Evolutionary conservation across 2,113 vertebrate species (phyloP).

Genomic region (Laterallus jamaicensis): DNA sequence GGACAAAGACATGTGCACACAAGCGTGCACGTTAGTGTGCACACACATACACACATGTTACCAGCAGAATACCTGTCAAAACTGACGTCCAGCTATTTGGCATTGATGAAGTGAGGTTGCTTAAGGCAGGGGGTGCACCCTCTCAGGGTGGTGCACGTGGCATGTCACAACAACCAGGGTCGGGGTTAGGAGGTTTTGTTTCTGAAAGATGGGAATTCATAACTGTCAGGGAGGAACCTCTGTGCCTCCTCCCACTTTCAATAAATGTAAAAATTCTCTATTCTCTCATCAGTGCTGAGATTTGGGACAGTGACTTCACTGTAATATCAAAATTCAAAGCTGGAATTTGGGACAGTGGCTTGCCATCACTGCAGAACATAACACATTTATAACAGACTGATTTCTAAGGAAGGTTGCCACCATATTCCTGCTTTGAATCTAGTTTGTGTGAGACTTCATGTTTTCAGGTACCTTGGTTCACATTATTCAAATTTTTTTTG

Average conservation of each 20-base stretch:
- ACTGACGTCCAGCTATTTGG: background rate
- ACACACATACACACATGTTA: no score
- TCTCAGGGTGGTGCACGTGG: background rate
- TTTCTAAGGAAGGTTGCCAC: background rate
- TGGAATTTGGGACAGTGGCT: background rate
- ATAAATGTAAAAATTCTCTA: background rate
- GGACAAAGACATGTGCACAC: background rate
- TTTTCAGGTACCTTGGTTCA: background rate
- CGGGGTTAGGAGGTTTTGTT: background rate
- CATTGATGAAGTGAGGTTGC: background rate
- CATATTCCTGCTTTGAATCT: background rate
- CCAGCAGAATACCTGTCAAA: background rate
- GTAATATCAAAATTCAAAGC: background rate
- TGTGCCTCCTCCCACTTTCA: background rate
- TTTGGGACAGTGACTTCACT: no score
- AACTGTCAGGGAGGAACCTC: background rate
- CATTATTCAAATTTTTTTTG: background rate
- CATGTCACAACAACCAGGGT: background rate
- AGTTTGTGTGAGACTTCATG: background rate
- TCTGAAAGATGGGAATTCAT: background rate
- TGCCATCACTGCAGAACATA: background rate
- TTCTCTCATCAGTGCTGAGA: background rate
- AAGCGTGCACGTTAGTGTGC: background rate
- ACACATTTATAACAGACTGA: background rate
- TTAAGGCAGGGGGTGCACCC: background rate